Conservation (phyloP, 1,140 invertebrate genomes). For the Metaphire vulgaris region DNA sequence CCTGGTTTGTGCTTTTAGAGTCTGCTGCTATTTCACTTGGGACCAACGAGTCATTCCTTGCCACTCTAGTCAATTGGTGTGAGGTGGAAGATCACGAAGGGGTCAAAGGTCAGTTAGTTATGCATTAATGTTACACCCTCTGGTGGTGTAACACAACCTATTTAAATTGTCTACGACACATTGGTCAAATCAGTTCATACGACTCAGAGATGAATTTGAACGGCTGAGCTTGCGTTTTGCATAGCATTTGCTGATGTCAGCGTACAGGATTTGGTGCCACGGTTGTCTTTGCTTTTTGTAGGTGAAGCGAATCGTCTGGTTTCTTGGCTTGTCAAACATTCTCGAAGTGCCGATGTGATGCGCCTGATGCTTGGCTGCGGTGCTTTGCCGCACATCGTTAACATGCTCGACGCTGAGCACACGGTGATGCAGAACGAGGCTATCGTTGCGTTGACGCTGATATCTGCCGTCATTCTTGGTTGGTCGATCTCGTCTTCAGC, state of each 20-base stretch:
- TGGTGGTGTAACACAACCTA: neutral
- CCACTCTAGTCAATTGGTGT: constrained; percentile 69
- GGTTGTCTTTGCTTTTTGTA: constrained; percentile 29
- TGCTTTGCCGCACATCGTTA: constrained; percentile 65
- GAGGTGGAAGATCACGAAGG: constrained; percentile 70
- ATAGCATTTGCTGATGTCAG: too few species aligned
- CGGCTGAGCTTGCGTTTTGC: too few species aligned
- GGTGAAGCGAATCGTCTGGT: constrained; percentile 75
- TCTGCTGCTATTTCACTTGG: constrained; percentile 60
- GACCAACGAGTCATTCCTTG: constrained; percentile 57
- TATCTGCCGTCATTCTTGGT: constrained; percentile 43
- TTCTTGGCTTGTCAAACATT: constrained; percentile 73
- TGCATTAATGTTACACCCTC: neutral
- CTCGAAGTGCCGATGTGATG: constrained; percentile 59
- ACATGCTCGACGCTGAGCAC: constrained; percentile 73
- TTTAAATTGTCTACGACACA: too few species aligned
- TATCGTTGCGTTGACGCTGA: constrained; percentile 49
- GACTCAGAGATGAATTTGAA: too few species aligned
- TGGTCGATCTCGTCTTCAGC: constrained; percentile 26
- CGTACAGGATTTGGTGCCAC: too few species aligned
- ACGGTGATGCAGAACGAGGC: constrained; percentile 84
- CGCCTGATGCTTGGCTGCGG: constrained; percentile 61
- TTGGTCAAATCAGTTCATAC: too few species aligned
- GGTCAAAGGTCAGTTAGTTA: constrained; percentile 57
- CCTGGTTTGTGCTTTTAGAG: too few species aligned